Percentiles rank a stretch among this genome's conserved stretches.
These are phyloP conservation scores for Anisognathus igniventris DNA, from an alignment of 2,797 vertebrate genomes.

Conservation along the genomic window DNA sequence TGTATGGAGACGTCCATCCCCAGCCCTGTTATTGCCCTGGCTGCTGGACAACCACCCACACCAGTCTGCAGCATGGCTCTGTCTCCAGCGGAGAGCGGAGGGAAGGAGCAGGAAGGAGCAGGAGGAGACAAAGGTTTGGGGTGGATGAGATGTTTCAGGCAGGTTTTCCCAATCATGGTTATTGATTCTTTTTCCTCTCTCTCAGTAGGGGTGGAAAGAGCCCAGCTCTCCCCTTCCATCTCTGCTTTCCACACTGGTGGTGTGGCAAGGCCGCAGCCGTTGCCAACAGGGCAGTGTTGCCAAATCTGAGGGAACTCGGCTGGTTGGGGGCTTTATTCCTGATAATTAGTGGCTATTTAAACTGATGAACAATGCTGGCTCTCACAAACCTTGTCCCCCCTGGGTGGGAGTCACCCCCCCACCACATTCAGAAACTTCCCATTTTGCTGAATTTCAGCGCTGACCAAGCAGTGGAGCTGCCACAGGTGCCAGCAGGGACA, in stretches of 20 bases:
- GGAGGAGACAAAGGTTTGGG: background rate
- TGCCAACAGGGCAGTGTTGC: background rate
- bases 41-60: background rate
- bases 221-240: background rate
- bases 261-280: background rate
- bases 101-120: background rate
- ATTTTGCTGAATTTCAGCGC: background rate
- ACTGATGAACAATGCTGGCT: background rate
- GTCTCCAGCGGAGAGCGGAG: background rate
- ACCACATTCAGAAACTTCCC: background rate
- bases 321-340: background rate
- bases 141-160: background rate
- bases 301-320: background rate
- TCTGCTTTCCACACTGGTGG: background rate
- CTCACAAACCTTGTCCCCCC: background rate
- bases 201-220: background rate
- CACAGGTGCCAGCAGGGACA: background rate
- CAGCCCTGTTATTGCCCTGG: background rate
- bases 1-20: background rate
- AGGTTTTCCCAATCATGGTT: rapidly evolving
- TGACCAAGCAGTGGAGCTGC: background rate
- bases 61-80: background rate
- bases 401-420: background rate
- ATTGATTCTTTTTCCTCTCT: background rate
- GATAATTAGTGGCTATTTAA: background rate